A percentile compares a stretch with the other conserved stretches of the same genome.
Conservation (phyloP, 2,113 vertebrate species). For the Pangasianodon hypophthalmus region DNA sequence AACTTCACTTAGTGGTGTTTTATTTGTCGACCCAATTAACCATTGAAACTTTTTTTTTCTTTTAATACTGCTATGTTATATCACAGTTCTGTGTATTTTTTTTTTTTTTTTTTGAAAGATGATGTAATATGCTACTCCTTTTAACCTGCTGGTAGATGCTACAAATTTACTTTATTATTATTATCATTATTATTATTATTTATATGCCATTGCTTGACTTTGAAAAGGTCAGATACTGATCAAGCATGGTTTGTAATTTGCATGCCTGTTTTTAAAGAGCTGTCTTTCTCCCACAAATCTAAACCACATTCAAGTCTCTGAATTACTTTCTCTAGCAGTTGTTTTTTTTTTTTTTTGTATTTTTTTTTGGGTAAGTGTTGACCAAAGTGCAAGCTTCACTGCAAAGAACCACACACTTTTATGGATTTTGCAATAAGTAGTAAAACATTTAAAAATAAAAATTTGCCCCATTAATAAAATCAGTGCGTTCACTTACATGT, state of each 20-base stretch:
- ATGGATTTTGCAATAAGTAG: not conserved
- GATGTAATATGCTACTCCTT: not conserved
- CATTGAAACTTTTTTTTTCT: not conserved
- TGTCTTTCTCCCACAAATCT: not conserved
- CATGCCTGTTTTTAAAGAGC: not conserved
- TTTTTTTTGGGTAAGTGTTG: too few species aligned
- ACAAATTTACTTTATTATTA: too few species aligned
- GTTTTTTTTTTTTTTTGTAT: not conserved
- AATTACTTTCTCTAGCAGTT: not conserved
- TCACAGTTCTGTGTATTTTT: not conserved
- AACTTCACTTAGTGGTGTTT: constrained; percentile 47
- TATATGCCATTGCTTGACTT: not conserved
- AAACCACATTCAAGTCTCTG: constrained; percentile 1
- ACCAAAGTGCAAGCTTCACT: too few species aligned
- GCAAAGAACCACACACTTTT: not conserved
- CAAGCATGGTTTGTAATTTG: not conserved
- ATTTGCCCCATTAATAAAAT: not conserved
- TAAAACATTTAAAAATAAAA: not conserved
- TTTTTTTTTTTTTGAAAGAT: too few species aligned
- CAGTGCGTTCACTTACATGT: not conserved
- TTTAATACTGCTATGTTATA: not conserved
- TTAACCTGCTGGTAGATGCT: not conserved
- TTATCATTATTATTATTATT: too few species aligned
- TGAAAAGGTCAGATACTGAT: not conserved
- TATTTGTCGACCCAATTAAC: not conserved